These are phyloP conservation scores for Balaeniceps rex DNA, from an alignment of 2,113 vertebrate genomes.

Conservation along the genomic window DNA sequence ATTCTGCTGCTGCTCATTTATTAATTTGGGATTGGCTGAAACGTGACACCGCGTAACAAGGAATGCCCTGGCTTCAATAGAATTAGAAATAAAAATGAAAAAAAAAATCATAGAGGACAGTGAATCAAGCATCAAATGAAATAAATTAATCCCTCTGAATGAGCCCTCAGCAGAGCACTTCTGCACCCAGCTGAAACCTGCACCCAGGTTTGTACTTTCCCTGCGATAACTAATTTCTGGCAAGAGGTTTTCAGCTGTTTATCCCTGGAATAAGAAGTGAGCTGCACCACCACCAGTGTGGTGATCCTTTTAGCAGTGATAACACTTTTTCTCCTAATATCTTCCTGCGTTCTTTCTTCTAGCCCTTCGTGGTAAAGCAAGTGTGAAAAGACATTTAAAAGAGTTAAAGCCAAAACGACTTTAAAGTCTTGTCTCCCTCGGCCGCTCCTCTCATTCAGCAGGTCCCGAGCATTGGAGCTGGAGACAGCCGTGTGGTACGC, in stretches of 20 bases:
- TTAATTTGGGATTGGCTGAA: slow-evolving; percentile 44
- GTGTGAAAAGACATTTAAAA: slow-evolving; percentile 24
- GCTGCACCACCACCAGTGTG: neutral
- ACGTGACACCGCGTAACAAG: neutral
- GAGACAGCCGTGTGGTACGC: neutral
- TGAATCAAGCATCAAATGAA: neutral
- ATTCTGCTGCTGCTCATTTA: slow-evolving; percentile 60
- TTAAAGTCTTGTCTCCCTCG: neutral
- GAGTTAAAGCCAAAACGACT: neutral
- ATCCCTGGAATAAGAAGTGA: slow-evolving; percentile 16
- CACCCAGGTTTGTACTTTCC: neutral
- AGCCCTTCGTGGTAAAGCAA: neutral
- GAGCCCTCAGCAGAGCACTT: slow-evolving; percentile 26
- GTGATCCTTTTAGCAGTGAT: neutral
- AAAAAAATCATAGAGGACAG: neutral
- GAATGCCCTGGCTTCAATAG: neutral
- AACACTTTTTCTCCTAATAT: neutral
- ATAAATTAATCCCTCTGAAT: slow-evolving; percentile 7
- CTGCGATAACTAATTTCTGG: slow-evolving; percentile 36
- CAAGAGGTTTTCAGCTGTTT: slow-evolving; percentile 18
- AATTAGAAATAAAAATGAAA: neutral
- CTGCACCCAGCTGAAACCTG: slow-evolving; percentile 10
- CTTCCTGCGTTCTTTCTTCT: neutral
- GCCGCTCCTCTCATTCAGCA: neutral
- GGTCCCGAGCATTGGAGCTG: neutral